These are phyloP conservation scores for Acrocephalus arundinaceus DNA, from an alignment of 2,113 vertebrate genomes.

Conservation along the genomic window DNA sequence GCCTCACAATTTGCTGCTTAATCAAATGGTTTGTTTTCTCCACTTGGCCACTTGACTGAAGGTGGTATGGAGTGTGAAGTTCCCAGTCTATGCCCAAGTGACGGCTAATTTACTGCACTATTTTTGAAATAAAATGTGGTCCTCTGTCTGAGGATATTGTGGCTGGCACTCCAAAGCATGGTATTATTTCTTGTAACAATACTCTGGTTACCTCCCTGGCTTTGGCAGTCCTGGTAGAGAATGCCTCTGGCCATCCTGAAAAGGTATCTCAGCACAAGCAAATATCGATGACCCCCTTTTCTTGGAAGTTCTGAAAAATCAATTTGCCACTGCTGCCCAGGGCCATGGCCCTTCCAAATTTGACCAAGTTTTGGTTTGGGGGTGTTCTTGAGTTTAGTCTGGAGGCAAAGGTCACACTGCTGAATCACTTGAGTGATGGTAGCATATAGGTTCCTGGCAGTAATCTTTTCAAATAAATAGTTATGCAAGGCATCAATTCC, in stretches of 20 bases:
- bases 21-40: no score
- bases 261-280: neutral
- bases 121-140: no score
- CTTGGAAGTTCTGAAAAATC: neutral
- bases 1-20: no score
- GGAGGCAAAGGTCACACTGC: no score
- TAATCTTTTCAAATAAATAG: no score
- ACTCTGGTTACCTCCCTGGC: neutral
- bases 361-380: neutral
- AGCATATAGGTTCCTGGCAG: no score
- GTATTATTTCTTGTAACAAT: neutral
- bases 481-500: no score
- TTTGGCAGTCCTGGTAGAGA: neutral
- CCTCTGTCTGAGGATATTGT: neutral
- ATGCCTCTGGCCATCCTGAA: neutral
- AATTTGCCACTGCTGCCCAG: neutral
- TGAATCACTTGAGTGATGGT: no score
- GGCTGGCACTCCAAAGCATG: neutral
- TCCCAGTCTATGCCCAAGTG: no score
- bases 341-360: neutral
- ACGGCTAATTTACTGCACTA: no score
- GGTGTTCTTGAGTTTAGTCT: no score
- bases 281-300: neutral
- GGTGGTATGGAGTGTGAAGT: neutral
- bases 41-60: neutral